Conservation (phyloP, 2,888 invertebrate species). For the Phaedon cochleariae region DNA sequence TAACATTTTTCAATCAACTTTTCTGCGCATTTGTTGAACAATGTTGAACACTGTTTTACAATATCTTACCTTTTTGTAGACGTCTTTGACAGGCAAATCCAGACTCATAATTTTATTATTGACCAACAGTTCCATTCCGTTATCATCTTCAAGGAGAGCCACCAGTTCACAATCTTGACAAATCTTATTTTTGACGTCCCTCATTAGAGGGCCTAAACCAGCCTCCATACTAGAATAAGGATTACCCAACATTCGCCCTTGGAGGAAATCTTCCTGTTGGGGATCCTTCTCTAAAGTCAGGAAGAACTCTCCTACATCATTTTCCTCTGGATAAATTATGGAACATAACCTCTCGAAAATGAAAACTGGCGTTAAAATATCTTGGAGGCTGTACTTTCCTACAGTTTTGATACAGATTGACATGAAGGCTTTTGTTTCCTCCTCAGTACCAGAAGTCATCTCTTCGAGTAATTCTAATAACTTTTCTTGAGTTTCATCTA, state of each 20-base stretch:
- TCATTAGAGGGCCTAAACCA: conserved; percentile 96
- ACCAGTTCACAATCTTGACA: conserved; percentile 98
- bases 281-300: conserved; percentile 97
- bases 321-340: conserved; percentile 97
- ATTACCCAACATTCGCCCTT: conserved; percentile 96
- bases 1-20: too few species aligned
- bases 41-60: too few species aligned
- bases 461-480: conserved; percentile 91
- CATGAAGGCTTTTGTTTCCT: conserved; percentile 97
- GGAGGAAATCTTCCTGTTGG: conserved; percentile 98
- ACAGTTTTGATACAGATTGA: conserved; percentile 96
- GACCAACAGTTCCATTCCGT: conserved; percentile 97
- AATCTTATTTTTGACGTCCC: conserved; percentile 99
- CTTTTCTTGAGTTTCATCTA: conserved; percentile 97
- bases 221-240: conserved; percentile 95
- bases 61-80: conserved; percentile 79
- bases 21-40: too few species aligned
- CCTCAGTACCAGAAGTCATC: conserved; percentile 87
- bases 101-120: conserved; percentile 98
- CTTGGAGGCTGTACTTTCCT: conserved; percentile 87
- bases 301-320: conserved; percentile 96
- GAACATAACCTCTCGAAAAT: conserved; percentile 97
- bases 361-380: conserved; percentile 95
- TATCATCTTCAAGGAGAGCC: conserved; percentile 97
- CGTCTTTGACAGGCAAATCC: conserved; percentile 94